Base-by-base conservation (phyloP, 53 echinoderm and acorn worm genomes). In the Holothuria scabra region DNA sequence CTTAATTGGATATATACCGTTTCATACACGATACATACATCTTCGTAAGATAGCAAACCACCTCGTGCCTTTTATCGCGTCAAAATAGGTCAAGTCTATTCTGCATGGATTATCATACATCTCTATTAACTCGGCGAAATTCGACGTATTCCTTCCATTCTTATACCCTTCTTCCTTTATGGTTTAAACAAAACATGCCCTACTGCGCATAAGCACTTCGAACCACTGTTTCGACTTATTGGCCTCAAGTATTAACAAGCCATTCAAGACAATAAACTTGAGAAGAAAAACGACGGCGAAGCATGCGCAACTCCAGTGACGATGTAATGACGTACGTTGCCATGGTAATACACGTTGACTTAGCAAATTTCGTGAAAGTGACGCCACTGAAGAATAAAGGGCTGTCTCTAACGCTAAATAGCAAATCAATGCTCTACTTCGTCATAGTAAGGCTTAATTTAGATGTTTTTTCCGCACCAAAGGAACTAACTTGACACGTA, bases 1-100 rank as follows among this genome's bases (percentile, higher is more conserved):
- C 72, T 72, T 72, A 72, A 72, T 72, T 44, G 72, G 46, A 41
- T 25, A 22, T 48, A 23, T 44, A 22, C 46, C 46, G 72, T 72
- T 49, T 35, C 44, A 46, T 44, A 44, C 48, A 72, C 41, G 46
- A 32, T 48, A 25, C 24, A 37, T n/a, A 30, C 31, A 22, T 22
- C 72, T 72, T 25, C 44, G 21, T 35, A 46, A 72, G 72, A 72
- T 72, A 72, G 20, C 72, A 72, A 72, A 65, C 65, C 65, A 28
- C 8, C 65, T 24, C 12, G 25, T 46, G 8, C n/a, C 24, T 72
- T 34, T 72, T 35, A 72, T 72, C 23, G 72, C 46, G 24, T 38
- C 72, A 22, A 72, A 72, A 26, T 72, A 44, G 72, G 72, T 72
- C 72, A 72, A 9, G 16, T 26, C 12, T 72, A 25, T 44, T 32